Evolutionary conservation across 2,888 invertebrate species (phyloP).

Genomic region (Ectemnius continuus): DNA sequence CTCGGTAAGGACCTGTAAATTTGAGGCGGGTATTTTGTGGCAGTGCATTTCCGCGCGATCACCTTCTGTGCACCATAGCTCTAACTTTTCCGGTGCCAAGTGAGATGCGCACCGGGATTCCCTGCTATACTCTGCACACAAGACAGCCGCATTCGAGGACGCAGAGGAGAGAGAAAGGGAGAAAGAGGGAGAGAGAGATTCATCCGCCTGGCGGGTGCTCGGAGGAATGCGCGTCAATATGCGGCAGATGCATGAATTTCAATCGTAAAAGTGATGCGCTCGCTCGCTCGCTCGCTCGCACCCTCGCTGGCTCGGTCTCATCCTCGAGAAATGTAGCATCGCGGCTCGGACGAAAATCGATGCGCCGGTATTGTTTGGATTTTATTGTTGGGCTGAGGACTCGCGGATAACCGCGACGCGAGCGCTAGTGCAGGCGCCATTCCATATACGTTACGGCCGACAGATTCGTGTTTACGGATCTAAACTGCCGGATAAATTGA

Average conservation of each 20-base stretch:
- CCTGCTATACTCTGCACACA: too few species aligned
- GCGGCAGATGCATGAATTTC: constrained; percentile 33
- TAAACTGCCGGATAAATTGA: constrained; percentile 58
- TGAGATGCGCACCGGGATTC: too few species aligned
- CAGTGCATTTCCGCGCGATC: not conserved
- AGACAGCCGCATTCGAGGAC: too few species aligned
- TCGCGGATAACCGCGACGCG: constrained; percentile 52
- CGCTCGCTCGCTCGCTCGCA: constrained; percentile 37
- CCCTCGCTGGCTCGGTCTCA: constrained; percentile 43
- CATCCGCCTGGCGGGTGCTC: too few species aligned
- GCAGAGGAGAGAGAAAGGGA: too few species aligned
- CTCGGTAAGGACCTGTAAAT: constrained; percentile 30
- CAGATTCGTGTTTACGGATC: constrained; percentile 58
- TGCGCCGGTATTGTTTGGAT: constrained; percentile 55
- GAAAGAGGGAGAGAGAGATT: too few species aligned
- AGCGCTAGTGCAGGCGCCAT: constrained; percentile 7
- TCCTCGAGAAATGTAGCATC: constrained; percentile 37
- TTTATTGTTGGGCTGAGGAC: constrained; percentile 54
- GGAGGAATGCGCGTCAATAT: not conserved
- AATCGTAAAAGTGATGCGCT: constrained; percentile 51
- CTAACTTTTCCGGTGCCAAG: constrained; percentile 9
- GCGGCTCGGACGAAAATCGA: constrained; percentile 39
- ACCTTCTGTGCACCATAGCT: too few species aligned
- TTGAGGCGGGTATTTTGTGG: constrained; percentile 16
- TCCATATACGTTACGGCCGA: constrained; percentile 45